Conservation (phyloP, 2,888 invertebrate species). For the Caenorhabditis sp. region DNA sequence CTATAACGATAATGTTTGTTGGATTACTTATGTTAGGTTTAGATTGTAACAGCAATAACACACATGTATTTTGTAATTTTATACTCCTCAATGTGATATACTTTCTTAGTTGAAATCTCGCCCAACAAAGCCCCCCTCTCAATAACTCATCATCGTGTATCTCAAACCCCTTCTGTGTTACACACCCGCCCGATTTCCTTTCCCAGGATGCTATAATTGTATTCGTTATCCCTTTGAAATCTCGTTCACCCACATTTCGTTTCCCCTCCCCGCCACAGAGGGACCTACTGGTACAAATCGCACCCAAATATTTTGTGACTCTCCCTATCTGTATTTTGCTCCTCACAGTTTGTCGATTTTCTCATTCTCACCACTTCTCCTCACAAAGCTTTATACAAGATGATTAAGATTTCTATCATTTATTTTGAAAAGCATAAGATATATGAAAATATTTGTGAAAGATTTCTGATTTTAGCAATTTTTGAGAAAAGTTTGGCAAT, state of each 20-base stretch:
- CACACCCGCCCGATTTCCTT: not conserved
- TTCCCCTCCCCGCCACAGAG: slow-evolving; percentile 2
- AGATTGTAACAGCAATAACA: slow-evolving; percentile 13
- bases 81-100: slow-evolving; percentile 26
- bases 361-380: too few species aligned
- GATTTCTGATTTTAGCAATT: not conserved
- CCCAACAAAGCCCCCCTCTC: slow-evolving; percentile 8
- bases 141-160: slow-evolving; percentile 48
- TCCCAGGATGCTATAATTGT: not conserved
- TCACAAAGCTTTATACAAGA: slow-evolving; percentile 37
- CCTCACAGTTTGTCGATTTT: not conserved
- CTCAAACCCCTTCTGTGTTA: slow-evolving; percentile 36
- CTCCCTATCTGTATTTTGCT: slow-evolving; percentile 28
- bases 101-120: slow-evolving; percentile 3
- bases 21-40: not conserved
- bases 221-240: not conserved
- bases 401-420: slow-evolving; percentile 34
- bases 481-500: slow-evolving; percentile 25
- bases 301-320: slow-evolving; percentile 5
- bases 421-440: slow-evolving; percentile 52
- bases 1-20: not conserved
- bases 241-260: slow-evolving; percentile 24
- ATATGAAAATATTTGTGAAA: slow-evolving; percentile 43
- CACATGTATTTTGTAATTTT: not conserved
- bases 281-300: slow-evolving; percentile 25